Base-by-base conservation (phyloP, 1,140 invertebrate species). In the Cephus cinctus region DNA sequence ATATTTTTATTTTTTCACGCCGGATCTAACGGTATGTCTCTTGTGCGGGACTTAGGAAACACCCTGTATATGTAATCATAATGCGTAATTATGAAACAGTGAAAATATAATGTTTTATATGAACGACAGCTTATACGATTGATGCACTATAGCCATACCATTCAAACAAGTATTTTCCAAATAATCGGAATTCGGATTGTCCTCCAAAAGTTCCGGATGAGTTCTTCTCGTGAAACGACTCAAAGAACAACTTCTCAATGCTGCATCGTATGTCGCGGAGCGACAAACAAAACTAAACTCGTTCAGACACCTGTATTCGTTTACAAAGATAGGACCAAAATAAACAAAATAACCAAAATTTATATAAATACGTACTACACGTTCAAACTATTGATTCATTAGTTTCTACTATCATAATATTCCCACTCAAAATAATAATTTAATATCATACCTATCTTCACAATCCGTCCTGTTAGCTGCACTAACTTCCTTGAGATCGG, bases 131-230 rank as follows among this genome's bases (percentile, higher is more conserved):
- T n/a, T n/a, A n/a, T n/a, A n/a, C n/a, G n/a, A n/a, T n/a, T n/a
- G n/a, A n/a, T n/a, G n/a, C n/a, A n/a, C n/a, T n/a, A n/a, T n/a
- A n/a, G 25, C 61, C 62, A 79, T 78, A 92, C 91, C 87, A 69
- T 89, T 92, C 1, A 95, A 71, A 67, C 92, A 95, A 27, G 90
- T 91, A 63, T 95, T 95, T 79, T 95, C 92, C 53, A 94, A 77
- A 69, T 95, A 95, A 69, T 94, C 92, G 1, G 87, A 86, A 69
- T 89, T 90, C 1, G 89, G 84, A 69, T 94, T 89, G 55, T 92
- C 88, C 63, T 90, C 85, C 19, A 91, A 65, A 2, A 92, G 75
- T 57, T 89, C 88, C 0, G 90, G 89, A 69, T 92, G 89, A 1
- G 90, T 92, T 56, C 90, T 79, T 56, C 90, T 77, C 0, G 91